These are phyloP conservation scores for Callimorpha dominula DNA, from an alignment of 2,888 invertebrate species.

Conservation along the genomic window DNA sequence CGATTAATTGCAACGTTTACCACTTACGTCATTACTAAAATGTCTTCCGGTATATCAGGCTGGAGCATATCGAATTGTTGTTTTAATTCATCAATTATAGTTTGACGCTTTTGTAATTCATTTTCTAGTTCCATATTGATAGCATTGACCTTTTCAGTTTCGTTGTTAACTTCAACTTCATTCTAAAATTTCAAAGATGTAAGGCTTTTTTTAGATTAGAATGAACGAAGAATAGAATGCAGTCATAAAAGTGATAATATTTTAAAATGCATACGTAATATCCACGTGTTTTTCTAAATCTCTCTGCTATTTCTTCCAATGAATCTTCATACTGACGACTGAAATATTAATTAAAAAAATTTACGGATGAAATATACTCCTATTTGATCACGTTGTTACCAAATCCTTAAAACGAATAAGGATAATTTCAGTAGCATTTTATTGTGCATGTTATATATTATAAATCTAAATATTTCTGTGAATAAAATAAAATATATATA, in stretches of 20 bases:
- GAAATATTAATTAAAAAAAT: constrained; percentile 35
- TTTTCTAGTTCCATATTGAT: constrained; percentile 52
- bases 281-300: constrained; percentile 63
- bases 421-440: too few relatives aligned
- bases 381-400: not conserved
- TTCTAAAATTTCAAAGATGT: constrained; percentile 53
- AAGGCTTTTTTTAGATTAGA: too few relatives aligned
- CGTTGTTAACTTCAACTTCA: constrained; percentile 60
- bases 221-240: not conserved
- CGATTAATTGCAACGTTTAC: constrained; percentile 13
- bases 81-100: constrained; percentile 56
- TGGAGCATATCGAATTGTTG: constrained; percentile 49
- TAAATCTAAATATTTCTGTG: too few relatives aligned
- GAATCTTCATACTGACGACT: constrained; percentile 71
- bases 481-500: too few relatives aligned
- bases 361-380: not conserved
- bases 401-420: too few relatives aligned
- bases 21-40: constrained; percentile 64
- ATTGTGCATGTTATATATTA: too few relatives aligned
- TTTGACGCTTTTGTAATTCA: constrained; percentile 53
- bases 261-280: constrained; percentile 65
- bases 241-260: not conserved
- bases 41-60: constrained; percentile 60
- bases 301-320: constrained; percentile 66
- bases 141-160: constrained; percentile 55